These are phyloP conservation scores for Conistra vaccinii DNA, from an alignment of 2,888 invertebrate species.

Conservation along the genomic window DNA sequence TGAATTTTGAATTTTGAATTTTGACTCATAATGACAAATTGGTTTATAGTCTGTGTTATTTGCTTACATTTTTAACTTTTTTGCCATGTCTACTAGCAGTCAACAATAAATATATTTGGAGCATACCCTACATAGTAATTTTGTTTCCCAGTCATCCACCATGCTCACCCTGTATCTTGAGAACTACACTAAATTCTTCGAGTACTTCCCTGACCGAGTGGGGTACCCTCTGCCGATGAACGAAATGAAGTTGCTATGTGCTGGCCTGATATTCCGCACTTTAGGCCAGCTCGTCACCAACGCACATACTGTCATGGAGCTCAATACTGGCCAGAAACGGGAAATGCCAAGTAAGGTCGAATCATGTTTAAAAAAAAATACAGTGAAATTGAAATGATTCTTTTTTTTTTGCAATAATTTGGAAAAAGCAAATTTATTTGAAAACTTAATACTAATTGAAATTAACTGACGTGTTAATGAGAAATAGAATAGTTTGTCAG, in stretches of 20 bases:
- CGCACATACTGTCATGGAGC: constrained; percentile 92
- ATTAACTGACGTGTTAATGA: not conserved
- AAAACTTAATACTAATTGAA: not conserved
- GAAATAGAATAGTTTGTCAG: not conserved
- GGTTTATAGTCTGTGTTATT: not conserved
- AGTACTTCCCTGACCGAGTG: constrained; percentile 83
- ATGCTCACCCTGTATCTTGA: constrained; percentile 92
- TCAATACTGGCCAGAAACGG: constrained; percentile 68
- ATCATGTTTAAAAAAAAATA: not conserved
- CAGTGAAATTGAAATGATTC: not conserved
- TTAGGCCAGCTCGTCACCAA: constrained; percentile 96
- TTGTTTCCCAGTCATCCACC: constrained; percentile 90
- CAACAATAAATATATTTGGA: not conserved
- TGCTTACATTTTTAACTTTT: not conserved
- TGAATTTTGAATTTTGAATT: no score
- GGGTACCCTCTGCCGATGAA: constrained; percentile 74
- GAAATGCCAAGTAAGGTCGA: constrained; percentile 32
- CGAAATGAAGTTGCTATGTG: constrained; percentile 89
- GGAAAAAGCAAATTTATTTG: not conserved
- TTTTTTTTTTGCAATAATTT: not conserved
- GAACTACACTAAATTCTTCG: constrained; percentile 92
- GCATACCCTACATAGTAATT: constrained; percentile 13
- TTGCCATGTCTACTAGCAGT: not conserved
- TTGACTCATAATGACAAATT: no score
- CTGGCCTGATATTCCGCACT: constrained; percentile 93